phyloP scores from a whole-genome alignment of 92 coral and sea anemone species.

The Zoanthus gigantus region DNA sequence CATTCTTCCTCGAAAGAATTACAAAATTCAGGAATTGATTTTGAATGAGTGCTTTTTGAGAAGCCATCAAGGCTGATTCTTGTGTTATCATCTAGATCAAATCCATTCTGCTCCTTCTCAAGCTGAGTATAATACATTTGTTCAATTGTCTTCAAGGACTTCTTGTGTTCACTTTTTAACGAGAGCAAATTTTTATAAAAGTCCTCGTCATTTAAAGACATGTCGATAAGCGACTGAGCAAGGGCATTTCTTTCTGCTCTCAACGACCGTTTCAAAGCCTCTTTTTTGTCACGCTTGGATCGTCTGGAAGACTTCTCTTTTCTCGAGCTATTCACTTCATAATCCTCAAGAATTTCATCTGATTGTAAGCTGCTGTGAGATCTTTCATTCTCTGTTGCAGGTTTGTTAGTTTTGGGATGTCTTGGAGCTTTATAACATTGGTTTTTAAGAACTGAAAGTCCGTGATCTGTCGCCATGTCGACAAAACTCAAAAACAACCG shows the following conservation, averaged over 20 bases:
- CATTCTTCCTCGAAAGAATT: constrained; percentile 66
- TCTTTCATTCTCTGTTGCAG: constrained; percentile 87
- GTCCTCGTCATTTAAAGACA: constrained; percentile 82
- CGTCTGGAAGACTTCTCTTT: constrained; percentile 53
- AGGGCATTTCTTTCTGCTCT: constrained; percentile 71
- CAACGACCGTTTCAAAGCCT: constrained; percentile 74
- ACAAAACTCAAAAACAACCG: constrained; percentile 58
- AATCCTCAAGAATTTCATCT: constrained; percentile 60
- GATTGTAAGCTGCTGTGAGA: constrained; percentile 46
- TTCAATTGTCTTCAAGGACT: constrained; percentile 86
- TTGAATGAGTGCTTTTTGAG: constrained; percentile 47
- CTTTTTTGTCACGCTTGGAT: constrained; percentile 61
- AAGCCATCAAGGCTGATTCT: constrained; percentile 69
- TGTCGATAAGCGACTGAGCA: constrained; percentile 79
- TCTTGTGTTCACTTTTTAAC: constrained; percentile 89
- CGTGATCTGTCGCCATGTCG: constrained; percentile 99
- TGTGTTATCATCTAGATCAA: constrained; percentile 76
- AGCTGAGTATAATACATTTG: constrained; percentile 84
- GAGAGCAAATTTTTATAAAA: constrained; percentile 85
- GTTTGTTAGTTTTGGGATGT: constrained; percentile 85
- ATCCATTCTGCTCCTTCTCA: constrained; percentile 72
- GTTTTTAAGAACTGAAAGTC: constrained; percentile 85
- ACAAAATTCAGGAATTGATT: constrained; percentile 51
- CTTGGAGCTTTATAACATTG: constrained; percentile 94
- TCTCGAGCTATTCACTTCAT: constrained; percentile 28